A percentile compares a stretch with the other conserved stretches of the same genome.
phyloP scores from a whole-genome alignment of 2,113 vertebrate species.

The Psilopogon haemacephalus region DNA sequence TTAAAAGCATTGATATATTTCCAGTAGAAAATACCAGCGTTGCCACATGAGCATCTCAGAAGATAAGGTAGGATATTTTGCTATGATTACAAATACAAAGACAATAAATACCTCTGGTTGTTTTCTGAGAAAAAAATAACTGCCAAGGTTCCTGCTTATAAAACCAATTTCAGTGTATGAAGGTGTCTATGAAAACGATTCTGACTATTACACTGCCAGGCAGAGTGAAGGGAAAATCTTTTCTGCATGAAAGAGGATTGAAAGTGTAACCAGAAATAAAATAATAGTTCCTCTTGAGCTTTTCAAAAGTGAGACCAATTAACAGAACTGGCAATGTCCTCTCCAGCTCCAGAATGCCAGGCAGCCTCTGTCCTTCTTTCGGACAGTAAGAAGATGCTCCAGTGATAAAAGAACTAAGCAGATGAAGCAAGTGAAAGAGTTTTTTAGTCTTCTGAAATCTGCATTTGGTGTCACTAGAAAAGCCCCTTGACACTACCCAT shows the following conservation, averaged over 20 bases:
- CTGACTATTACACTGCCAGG: neutral
- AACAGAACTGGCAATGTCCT: neutral
- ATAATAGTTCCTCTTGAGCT: neutral
- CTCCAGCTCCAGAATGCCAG: neutral
- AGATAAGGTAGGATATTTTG: constrained; percentile 30
- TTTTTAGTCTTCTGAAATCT: neutral
- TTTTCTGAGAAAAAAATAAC: constrained; percentile 39
- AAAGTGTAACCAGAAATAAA: constrained; percentile 24
- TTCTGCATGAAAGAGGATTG: neutral
- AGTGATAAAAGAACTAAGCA: neutral
- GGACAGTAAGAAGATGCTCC: neutral
- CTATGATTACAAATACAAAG: constrained; percentile 46
- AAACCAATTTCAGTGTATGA: constrained; percentile 29
- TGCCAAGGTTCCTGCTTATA: neutral
- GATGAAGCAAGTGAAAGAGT: neutral
- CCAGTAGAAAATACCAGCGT: constrained; percentile 12
- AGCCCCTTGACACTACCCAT: neutral
- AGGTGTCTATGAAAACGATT: neutral
- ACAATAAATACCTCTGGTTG: constrained; percentile 21
- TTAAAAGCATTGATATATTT: constrained; percentile 40
- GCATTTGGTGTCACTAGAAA: neutral
- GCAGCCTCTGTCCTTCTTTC: neutral
- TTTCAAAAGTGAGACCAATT: neutral
- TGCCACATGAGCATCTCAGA: neutral
- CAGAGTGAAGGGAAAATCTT: neutral